phyloP scores from a whole-genome alignment of 2,113 vertebrate species.

The Lepus americanus region DNA sequence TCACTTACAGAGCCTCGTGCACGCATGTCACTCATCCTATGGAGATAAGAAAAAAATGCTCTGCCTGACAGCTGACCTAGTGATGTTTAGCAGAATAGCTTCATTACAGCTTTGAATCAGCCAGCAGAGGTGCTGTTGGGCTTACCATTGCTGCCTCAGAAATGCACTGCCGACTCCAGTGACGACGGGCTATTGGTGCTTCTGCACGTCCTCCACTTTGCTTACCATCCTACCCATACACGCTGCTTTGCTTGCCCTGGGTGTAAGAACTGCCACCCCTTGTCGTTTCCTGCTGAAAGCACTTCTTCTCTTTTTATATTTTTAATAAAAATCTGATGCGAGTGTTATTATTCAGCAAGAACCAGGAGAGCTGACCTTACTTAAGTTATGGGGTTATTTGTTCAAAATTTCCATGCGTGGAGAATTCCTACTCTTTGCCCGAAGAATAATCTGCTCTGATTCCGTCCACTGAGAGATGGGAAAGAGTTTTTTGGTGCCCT shows the following conservation, averaged over 20 bases:
- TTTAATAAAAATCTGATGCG: background rate
- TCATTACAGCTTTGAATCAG: background rate
- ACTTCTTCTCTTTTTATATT: background rate
- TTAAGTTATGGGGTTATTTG: background rate
- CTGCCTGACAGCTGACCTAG: background rate
- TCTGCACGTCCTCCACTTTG: too few species aligned
- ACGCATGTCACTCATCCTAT: constrained; percentile 2
- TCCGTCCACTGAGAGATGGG: background rate
- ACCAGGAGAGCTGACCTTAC: background rate
- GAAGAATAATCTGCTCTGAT: background rate
- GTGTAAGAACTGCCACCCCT: background rate
- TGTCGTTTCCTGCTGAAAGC: too few species aligned
- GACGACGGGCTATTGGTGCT: background rate
- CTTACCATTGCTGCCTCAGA: constrained; percentile 6
- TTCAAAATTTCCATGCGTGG: constrained; percentile 12
- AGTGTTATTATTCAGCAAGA: constrained; percentile 13
- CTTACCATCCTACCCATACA: background rate
- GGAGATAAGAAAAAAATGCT: constrained; percentile 3
- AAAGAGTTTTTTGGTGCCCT: constrained; percentile 18
- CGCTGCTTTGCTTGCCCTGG: background rate
- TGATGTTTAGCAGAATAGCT: constrained; percentile 5
- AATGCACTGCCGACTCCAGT: background rate
- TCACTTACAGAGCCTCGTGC: background rate
- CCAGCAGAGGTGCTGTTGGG: background rate
- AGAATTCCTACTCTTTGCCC: background rate